Evolutionary conservation across 2,113 vertebrate species (phyloP), one percentile per base, ranked within the genome.

Genomic region (Chiloscyllium plagiosum): DNA sequence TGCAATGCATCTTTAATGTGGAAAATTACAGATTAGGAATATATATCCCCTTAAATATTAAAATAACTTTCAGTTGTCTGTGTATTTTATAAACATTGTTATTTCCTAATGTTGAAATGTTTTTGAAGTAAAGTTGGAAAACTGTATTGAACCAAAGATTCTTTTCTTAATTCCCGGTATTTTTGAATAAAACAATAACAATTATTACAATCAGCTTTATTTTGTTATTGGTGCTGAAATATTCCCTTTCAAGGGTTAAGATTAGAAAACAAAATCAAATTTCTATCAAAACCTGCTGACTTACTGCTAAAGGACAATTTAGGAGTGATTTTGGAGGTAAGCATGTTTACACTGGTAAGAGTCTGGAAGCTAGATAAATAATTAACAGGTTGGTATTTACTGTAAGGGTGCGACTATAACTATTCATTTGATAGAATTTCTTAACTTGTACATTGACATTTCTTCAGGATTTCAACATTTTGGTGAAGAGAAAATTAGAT

Each of bases 301-400:
- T 94, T 52, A 95, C 94, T 17, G 66, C 26, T 29, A 29, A 70
- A 52, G 26, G 69, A 76, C 69, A 76, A 72, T 52, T 72, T 52
- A 72, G n/a, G 68, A 95, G 26, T 95, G 47, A 42, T 26, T 72
- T 76, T 52, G 20, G 69, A 95, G 94, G 42, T 76, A 50, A 50
- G 24, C 69, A 72, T 95, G 94, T 95, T 95, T 95, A 72, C 26
- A 95, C 94, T 72, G 94, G 94, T 69, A 15, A 72, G 69, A 47
- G 89, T 52, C 94, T 95, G 19, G 69, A 76, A 95, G 47, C 26
- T 29, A 52, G 37, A 72, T 95, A 95, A 95, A 95, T 95, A 95
- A 95, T 95, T 95, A 95, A 72, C 94, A 95, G 94, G 50, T 95
- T 95, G 76, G 42, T 76, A 95, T 95, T 95, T 95, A 72, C 94